phyloP scores from a whole-genome alignment of 2,888 invertebrate genomes.

The Operophtera brumata region DNA sequence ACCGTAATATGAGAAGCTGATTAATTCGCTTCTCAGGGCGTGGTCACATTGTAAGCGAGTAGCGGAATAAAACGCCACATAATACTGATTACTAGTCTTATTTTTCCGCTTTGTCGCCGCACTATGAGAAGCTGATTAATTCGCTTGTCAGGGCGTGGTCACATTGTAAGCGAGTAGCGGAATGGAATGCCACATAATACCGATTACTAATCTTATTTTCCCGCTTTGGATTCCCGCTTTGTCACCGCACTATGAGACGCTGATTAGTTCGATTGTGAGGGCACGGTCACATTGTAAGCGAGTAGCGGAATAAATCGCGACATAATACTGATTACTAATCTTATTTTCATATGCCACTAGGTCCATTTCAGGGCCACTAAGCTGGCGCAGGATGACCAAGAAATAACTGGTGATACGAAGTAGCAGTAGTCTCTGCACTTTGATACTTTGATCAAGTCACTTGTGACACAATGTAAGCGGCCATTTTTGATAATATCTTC shows the following conservation, averaged over 20 bases:
- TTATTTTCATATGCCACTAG: too few species aligned
- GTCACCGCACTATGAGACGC: slow-evolving; percentile 1
- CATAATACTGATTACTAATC: neutral
- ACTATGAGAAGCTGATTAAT: slow-evolving; percentile 26
- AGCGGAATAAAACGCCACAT: neutral
- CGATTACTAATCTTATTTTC: slow-evolving; percentile 19
- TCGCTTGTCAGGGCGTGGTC: slow-evolving; percentile 9
- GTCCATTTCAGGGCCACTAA: too few species aligned
- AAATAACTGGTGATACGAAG: too few species aligned
- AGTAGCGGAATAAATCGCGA: neutral
- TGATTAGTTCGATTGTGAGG: slow-evolving; percentile 26
- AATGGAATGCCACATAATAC: neutral
- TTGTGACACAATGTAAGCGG: too few species aligned
- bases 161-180: neutral
- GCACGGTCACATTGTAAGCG: neutral
- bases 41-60: neutral
- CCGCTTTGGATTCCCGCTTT: too few species aligned
- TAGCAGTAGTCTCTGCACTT: too few species aligned
- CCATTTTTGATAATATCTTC: too few species aligned
- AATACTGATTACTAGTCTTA: too few species aligned
- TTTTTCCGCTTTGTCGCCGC: slow-evolving; percentile 30
- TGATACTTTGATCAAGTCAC: too few species aligned
- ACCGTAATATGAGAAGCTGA: slow-evolving; percentile 18
- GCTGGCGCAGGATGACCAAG: too few species aligned
- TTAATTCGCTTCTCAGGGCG: slow-evolving; percentile 22